These are phyloP conservation scores for Saccopteryx leptura DNA, from an alignment of 2,113 vertebrate species.

Conservation along the genomic window DNA sequence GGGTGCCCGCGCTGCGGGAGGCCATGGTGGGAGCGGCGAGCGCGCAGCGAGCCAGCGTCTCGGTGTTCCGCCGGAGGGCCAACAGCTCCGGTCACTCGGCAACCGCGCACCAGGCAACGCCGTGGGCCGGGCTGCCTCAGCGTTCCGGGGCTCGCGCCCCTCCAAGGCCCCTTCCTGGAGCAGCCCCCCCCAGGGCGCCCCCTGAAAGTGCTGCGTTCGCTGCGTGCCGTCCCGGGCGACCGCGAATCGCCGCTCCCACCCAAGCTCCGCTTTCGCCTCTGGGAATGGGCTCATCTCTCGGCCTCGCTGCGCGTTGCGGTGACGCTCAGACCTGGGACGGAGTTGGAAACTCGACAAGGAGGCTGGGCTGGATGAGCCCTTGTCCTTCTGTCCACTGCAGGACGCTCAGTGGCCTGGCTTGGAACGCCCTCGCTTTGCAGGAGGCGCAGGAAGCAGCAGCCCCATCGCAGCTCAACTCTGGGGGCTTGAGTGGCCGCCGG, in stretches of 20 bases:
- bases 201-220: background rate
- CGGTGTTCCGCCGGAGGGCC: rapidly evolving
- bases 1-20: conserved; percentile 79
- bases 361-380: rapidly evolving
- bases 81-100: conserved; percentile 51
- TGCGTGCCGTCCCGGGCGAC: background rate
- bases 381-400: background rate
- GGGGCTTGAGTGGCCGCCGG: too few species aligned
- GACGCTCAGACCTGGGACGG: rapidly evolving
- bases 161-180: background rate
- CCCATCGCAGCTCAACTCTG: rapidly evolving
- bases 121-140: rapidly evolving
- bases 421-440: background rate
- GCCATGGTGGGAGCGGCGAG: conserved; percentile 78
- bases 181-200: rapidly evolving
- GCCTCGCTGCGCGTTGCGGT: background rate
- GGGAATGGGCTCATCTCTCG: background rate
- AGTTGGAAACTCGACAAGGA: background rate
- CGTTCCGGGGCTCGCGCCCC: background rate
- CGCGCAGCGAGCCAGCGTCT: background rate
- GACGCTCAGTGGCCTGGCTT: rapidly evolving
- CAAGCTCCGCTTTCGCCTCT: background rate
- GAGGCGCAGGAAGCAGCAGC: background rate
- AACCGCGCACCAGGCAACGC: conserved; percentile 55
- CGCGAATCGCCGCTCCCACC: background rate